phyloP scores from a whole-genome alignment of 2,113 vertebrate species.

The Podilymbus podiceps region DNA sequence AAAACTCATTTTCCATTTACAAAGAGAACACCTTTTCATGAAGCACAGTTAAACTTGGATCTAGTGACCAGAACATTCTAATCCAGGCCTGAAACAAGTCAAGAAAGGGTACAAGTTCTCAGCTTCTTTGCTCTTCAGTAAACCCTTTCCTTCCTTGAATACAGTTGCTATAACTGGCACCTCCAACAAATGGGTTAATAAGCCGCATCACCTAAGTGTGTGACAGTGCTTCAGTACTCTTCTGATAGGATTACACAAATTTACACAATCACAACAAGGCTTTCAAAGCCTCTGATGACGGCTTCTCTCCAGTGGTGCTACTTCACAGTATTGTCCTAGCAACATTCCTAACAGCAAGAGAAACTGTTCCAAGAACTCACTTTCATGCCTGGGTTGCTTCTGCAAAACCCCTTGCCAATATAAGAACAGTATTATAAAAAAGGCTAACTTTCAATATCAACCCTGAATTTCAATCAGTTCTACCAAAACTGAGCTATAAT shows the following conservation, averaged over 20 bases:
- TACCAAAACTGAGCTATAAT: neutral
- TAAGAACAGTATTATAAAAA: neutral
- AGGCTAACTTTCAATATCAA: neutral
- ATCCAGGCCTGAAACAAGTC: neutral
- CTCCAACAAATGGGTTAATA: neutral
- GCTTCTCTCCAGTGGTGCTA: neutral
- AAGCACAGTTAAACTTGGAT: neutral
- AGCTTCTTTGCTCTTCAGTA: neutral
- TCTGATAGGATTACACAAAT: neutral
- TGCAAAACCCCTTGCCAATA: neutral
- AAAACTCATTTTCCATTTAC: neutral
- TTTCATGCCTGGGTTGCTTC: neutral
- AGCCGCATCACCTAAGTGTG: neutral
- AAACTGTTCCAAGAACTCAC: neutral
- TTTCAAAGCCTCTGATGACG: neutral
- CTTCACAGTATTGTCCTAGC: neutral
- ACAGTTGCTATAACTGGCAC: neutral
- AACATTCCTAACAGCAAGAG: neutral
- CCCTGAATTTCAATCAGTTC: neutral
- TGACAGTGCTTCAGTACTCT: neutral
- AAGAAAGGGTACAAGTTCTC: neutral
- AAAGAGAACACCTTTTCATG: neutral
- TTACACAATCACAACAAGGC: neutral
- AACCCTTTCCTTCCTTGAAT: neutral
- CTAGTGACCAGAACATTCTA: neutral